phyloP scores from a whole-genome alignment of 2,797 vertebrate species.

The Anabacerthia variegaticeps region DNA sequence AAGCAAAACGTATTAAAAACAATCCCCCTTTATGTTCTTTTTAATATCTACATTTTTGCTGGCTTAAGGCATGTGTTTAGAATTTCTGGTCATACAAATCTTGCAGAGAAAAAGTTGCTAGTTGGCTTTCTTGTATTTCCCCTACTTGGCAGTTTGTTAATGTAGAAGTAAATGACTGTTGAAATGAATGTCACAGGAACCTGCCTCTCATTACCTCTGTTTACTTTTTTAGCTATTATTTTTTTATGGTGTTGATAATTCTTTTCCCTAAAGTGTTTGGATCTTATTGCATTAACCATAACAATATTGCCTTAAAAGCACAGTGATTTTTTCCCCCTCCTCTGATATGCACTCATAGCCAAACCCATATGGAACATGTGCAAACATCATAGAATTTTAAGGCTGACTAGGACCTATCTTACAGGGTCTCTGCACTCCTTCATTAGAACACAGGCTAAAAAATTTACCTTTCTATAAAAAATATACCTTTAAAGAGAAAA shows the following conservation, averaged over 20 bases:
- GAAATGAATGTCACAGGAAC: slow-evolving; percentile 10
- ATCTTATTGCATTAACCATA: background rate
- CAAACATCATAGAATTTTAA: slow-evolving; percentile 26
- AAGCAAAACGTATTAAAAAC: background rate
- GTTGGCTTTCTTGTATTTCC: background rate
- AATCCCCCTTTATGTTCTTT: background rate
- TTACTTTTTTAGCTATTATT: background rate
- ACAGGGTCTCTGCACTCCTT: background rate
- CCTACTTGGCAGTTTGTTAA: background rate
- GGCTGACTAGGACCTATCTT: background rate
- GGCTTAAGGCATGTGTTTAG: background rate
- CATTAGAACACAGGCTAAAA: background rate
- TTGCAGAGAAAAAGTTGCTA: background rate
- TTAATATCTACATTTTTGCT: background rate
- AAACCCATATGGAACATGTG: background rate
- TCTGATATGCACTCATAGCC: background rate
- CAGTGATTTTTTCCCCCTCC: background rate
- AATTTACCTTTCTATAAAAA: background rate
- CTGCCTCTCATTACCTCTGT: slow-evolving; percentile 6
- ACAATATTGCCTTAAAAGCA: background rate
- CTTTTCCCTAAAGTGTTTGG: slow-evolving; percentile 11
- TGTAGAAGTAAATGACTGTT: slow-evolving; percentile 15
- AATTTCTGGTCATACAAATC: background rate
- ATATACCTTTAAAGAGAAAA: background rate
- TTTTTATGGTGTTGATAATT: background rate